phyloP scores from a whole-genome alignment of 2,888 invertebrate species.

The Crepidodera aurea region DNA sequence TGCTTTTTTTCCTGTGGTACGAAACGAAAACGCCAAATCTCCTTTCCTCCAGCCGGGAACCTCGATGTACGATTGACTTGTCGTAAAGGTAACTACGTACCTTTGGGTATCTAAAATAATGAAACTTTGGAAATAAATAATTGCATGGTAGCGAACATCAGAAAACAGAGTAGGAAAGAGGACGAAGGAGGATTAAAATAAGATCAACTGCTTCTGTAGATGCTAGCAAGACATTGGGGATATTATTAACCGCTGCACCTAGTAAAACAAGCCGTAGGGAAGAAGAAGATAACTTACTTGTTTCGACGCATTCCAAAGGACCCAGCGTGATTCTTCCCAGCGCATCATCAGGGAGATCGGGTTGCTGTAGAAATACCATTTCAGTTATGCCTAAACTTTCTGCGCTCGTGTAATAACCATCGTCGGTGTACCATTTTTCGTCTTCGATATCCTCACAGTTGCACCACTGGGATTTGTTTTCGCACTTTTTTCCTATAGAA shows the following conservation, averaged over 20 bases:
- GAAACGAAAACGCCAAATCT: constrained; percentile 90
- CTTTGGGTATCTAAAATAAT: constrained; percentile 79
- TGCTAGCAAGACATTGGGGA: no score
- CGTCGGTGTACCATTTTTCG: constrained; percentile 88
- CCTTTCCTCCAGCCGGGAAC: constrained; percentile 94
- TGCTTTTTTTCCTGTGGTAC: constrained; percentile 90
- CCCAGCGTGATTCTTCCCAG: constrained; percentile 89
- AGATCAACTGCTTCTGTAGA: no score
- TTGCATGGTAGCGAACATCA: no score
- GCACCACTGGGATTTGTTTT: constrained; percentile 82
- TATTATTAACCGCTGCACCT: no score
- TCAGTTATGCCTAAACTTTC: constrained; percentile 88
- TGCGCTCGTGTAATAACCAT: constrained; percentile 82
- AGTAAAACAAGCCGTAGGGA: no score
- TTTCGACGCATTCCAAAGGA: constrained; percentile 92
- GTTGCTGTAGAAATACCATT: constrained; percentile 89
- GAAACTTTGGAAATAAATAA: no score
- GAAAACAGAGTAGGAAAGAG: no score
- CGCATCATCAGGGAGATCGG: constrained; percentile 81
- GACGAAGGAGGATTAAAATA: no score
- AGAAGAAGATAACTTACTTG: no score
- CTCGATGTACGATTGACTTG: constrained; percentile 90
- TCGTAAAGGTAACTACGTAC: constrained; percentile 93
- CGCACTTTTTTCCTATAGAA: constrained; percentile 82
- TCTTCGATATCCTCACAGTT: constrained; percentile 87